These are phyloP conservation scores for Meloe dianella DNA, from an alignment of 2,888 invertebrate species.

Conservation along the genomic window DNA sequence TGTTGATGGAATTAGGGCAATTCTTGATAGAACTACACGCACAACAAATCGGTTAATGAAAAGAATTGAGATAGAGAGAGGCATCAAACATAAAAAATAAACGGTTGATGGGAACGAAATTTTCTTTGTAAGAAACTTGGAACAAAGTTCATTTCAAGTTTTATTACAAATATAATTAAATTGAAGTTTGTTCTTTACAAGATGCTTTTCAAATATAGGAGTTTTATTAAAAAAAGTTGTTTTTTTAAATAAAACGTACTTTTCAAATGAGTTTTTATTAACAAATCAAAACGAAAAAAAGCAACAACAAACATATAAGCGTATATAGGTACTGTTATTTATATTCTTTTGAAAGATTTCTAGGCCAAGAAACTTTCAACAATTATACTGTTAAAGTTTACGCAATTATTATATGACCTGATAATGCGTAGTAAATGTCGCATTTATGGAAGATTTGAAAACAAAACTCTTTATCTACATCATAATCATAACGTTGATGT, in stretches of 20 bases:
- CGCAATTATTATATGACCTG: not conserved
- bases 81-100: no score
- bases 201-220: not conserved
- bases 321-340: no score
- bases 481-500: not conserved
- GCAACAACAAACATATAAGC: no score
- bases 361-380: slow-evolving; percentile 11
- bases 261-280: not conserved
- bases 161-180: not conserved
- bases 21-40: no score
- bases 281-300: no score
- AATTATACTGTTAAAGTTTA: not conserved
- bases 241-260: not conserved
- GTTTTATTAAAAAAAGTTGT: slow-evolving; percentile 9
- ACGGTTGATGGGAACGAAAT: not conserved
- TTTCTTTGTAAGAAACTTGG: not conserved
- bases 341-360: not conserved
- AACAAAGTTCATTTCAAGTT: not conserved
- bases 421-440: not conserved
- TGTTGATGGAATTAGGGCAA: not conserved
- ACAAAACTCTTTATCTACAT: not conserved
- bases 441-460: not conserved
- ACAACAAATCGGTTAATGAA: not conserved
- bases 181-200: slow-evolving; percentile 1
- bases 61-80: no score